Percentiles rank a stretch among this genome's conserved stretches.
These are phyloP conservation scores for Rhynchophorus ferrugineus DNA, from an alignment of 1,140 invertebrate species.

Conservation along the genomic window DNA sequence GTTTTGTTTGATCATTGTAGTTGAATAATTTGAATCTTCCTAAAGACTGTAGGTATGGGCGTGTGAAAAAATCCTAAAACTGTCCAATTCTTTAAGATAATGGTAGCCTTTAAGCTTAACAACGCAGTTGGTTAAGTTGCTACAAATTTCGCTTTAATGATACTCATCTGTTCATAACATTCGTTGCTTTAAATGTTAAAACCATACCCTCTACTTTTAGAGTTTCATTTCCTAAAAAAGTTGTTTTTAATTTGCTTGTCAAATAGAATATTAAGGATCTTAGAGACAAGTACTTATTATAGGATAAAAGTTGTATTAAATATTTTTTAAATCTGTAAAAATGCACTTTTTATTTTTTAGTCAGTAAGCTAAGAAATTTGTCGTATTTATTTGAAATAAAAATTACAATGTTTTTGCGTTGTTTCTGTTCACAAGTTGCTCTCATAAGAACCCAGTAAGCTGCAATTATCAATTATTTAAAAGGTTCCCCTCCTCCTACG, in stretches of 20 bases:
- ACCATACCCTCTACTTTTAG: no score
- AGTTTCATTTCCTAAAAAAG: not conserved
- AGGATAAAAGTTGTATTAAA: constrained; percentile 13
- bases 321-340: constrained; percentile 19
- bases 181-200: no score
- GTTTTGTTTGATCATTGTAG: constrained; percentile 1
- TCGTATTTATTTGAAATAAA: constrained; percentile 18
- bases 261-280: constrained; percentile 1
- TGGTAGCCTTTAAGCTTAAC: no score
- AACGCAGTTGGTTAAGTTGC: no score
- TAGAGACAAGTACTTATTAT: constrained; percentile 14
- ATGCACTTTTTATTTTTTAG: constrained; percentile 14
- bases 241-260: constrained; percentile 1
- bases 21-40: constrained; percentile 1
- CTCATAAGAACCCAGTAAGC: no score
- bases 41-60: constrained; percentile 5
- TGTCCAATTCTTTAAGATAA: not conserved
- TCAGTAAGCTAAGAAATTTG: constrained; percentile 6
- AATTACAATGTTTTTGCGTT: no score
- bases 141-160: not conserved
- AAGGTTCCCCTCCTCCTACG: no score
- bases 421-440: no score
- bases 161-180: not conserved
- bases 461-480: no score
- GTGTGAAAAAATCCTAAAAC: not conserved